Percentiles rank a stretch among this genome's conserved stretches.
Conservation (phyloP, 2,113 vertebrate genomes). For the Gila orcuttii region DNA sequence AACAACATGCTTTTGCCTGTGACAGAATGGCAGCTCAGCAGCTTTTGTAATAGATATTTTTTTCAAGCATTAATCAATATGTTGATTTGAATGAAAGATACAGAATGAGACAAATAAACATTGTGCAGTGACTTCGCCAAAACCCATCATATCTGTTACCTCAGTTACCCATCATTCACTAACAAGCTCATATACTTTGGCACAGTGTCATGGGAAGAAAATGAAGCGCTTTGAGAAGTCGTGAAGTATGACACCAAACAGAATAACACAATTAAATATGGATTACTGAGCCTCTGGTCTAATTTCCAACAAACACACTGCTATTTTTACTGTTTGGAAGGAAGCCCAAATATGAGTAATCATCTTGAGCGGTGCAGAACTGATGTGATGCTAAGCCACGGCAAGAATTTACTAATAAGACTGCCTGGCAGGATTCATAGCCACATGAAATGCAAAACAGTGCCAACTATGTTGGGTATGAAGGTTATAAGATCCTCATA, state of each 20-base stretch:
- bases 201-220: slow-evolving; percentile 48
- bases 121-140: slow-evolving; percentile 19
- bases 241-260: slow-evolving; percentile 63
- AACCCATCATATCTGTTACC: slow-evolving; percentile 60
- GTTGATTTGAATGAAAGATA: slow-evolving; percentile 5
- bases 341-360: slow-evolving; percentile 67
- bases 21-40: not conserved
- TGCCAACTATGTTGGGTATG: slow-evolving; percentile 33
- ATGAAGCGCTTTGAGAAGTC: slow-evolving; percentile 66
- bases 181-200: slow-evolving; percentile 56
- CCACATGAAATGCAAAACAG: slow-evolving; percentile 60
- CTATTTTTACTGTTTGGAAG: slow-evolving; percentile 63
- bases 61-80: not conserved
- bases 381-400: slow-evolving; percentile 70
- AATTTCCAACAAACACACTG: slow-evolving; percentile 42
- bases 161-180: slow-evolving; percentile 57
- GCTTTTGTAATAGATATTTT: not conserved
- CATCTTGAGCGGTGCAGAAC: slow-evolving; percentile 60
- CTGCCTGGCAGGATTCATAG: slow-evolving; percentile 63
- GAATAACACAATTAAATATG: slow-evolving; percentile 69
- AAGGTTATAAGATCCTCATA: slow-evolving; percentile 3
- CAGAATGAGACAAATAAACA: slow-evolving; percentile 4
- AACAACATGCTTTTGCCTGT: not conserved
- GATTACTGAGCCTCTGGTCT: slow-evolving; percentile 65
- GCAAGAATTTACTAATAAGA: slow-evolving; percentile 72